Base-by-base conservation (phyloP, 1,140 invertebrate species). In the Luehdorfia chinensis region DNA sequence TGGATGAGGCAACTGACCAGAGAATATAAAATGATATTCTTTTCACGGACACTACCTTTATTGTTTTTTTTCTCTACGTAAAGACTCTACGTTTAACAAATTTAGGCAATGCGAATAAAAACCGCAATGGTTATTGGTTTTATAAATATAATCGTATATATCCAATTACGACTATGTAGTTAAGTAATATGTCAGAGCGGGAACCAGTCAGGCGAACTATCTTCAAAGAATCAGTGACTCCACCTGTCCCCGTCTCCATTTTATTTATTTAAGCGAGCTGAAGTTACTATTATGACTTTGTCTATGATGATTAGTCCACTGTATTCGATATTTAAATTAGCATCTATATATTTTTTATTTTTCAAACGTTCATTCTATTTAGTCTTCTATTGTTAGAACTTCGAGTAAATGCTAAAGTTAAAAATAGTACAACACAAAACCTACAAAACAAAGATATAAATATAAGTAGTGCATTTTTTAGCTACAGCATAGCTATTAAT, bases 171-270 rank as follows among this genome's bases (percentile, higher is more conserved):
- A n/a, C n/a, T n/a, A n/a, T n/a, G 18, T 62, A 50, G 66, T 80
- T 50, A 34, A 54, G 58, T 44, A 46, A 76, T 68, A 67, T 79
- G 77, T 80, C 71, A 77, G 76, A 53, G 50, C 47, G 55, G 60
- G 59, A 81, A 81, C 77, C 79, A 75, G 77, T 84, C 81, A 84
- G 68, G 77, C 72, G 81, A 84, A 84, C 80, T 84, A 84, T 84
- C 76, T 63, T 68, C 67, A 51, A 72, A 59, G 74, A 79, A 81
- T 84, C 71, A 75, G 67, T 74, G 79, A 65, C 28, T 78, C 60
- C 79, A 84, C 76, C 75, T 80, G 75, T 71, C 71, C 51, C 56
- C 46, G 59, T 64, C 66, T 69, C 59, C 55, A 66, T 72, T 69
- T n/a, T 71, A 69, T 64, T 59, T 60, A 56, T 75, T 67, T 68